Base-by-base conservation (phyloP, 1,140 invertebrate species). In the Choristoneura fumiferana region DNA sequence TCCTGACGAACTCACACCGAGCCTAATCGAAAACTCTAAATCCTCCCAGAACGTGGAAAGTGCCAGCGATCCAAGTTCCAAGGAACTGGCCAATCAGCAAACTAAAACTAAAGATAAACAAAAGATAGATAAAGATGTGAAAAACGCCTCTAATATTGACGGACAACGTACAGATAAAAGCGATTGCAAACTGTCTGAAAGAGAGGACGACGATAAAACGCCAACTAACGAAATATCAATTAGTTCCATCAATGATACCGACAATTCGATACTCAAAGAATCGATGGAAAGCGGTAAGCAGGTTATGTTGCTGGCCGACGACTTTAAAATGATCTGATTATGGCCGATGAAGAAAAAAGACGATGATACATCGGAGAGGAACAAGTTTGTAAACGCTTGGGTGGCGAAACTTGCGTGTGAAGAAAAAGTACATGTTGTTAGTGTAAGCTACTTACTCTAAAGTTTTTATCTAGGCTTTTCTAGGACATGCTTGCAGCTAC, bases 281-380 rank as follows among this genome's bases (percentile, higher is more conserved):
- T 90, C 89, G 8, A 72, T 90, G 57, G 89, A 90, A 56, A 89
- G 87, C 54, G 88, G 89, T 55, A 87, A 89, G 55, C 87, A 89
- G 63, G 78, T 89, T 1, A 70, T 86, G 67, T 54, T 89, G 52
- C 72, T 85, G 40, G 80, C 86, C 17, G 89, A 90, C 62, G 89
- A 89, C 69, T 69, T 90, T 15, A 90, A 90, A 89, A 81, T 65
- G 89, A 90, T 69, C 71, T 90, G 29, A 85, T 89, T 59, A 81
- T 83, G 61, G 85, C 89, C 15, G 86, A 90, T 62, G 88, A 89
- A 37, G 93, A 94, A 17, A n/a, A 94, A 94, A 64, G 89, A 92
- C 63, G 79, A 89, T 53, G 89, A 90, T 68, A 89, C 82, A 73
- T 90, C 91, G 1, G 90, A 90, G 57, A 87, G 81, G 68, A 78